Evolutionary conservation across 2,113 vertebrate genomes (phyloP).

Genomic region (Caranx ignobilis): DNA sequence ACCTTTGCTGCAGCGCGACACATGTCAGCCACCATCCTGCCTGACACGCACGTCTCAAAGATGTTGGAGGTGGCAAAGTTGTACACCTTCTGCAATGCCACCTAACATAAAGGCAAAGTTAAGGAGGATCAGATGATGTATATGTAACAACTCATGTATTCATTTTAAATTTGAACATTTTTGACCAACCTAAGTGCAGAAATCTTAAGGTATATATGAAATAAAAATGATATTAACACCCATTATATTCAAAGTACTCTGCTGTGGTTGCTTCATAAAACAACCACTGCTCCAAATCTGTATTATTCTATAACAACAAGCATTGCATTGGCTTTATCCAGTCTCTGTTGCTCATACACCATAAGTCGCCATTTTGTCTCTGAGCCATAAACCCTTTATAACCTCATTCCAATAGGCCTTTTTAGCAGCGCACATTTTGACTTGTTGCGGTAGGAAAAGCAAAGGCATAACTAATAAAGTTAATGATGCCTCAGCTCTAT

Average conservation of each 20-base stretch:
- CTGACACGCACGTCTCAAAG: slow-evolving; percentile 98
- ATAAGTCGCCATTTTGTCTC: no score
- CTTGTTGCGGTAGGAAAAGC: background rate
- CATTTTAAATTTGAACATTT: background rate
- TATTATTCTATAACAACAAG: background rate
- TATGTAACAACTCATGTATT: background rate
- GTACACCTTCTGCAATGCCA: slow-evolving; percentile 94
- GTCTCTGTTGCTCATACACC: background rate
- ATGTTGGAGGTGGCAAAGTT: slow-evolving; percentile 95
- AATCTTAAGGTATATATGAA: no score
- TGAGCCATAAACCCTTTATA: background rate
- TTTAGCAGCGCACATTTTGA: background rate
- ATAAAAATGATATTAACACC: background rate
- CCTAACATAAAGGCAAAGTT: slow-evolving; percentile 76
- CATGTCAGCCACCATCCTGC: slow-evolving; percentile 98
- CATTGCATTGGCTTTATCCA: background rate
- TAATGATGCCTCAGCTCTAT: background rate
- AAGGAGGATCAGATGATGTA: background rate
- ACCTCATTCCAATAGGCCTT: background rate
- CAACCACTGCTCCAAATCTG: no score
- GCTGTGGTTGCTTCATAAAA: background rate
- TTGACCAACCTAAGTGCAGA: background rate
- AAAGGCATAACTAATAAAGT: background rate
- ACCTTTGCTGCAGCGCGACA: slow-evolving; percentile 97
- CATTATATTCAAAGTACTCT: background rate